Evolutionary conservation across 2,888 invertebrate species (phyloP).

Genomic region (Ypsolopha sequella): DNA sequence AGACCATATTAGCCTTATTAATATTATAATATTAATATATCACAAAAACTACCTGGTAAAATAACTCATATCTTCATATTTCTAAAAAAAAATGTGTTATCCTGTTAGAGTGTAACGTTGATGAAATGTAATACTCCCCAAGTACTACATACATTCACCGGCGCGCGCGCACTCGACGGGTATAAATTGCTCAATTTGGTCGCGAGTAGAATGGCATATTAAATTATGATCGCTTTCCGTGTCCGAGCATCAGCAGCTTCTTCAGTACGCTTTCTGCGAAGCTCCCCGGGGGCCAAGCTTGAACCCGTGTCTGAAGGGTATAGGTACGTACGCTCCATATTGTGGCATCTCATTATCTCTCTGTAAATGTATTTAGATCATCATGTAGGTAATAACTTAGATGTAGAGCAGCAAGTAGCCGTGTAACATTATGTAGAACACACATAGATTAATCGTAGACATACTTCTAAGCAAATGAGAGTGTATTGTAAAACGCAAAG

Average conservation of each 20-base stretch:
- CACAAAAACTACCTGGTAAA: not conserved
- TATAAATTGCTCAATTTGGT: slow-evolving; percentile 65
- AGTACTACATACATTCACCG: not conserved
- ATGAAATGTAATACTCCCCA: not conserved
- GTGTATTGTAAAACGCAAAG: too few species aligned
- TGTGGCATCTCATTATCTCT: too few species aligned
- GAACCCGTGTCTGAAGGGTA: not conserved
- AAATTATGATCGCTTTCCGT: slow-evolving; percentile 48
- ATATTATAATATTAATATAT: not conserved
- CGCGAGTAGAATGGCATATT: slow-evolving; percentile 47
- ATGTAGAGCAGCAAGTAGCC: too few species aligned
- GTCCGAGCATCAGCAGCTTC: slow-evolving; percentile 36
- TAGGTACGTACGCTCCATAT: too few species aligned
- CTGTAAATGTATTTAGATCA: too few species aligned
- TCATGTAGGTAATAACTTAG: too few species aligned
- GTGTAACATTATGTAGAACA: too few species aligned
- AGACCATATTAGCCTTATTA: too few species aligned
- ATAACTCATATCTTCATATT: not conserved
- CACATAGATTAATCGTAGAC: too few species aligned
- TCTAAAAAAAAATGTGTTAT: not conserved
- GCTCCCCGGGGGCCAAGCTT: slow-evolving; percentile 26
- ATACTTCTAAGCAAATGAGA: too few species aligned
- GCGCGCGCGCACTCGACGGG: slow-evolving; percentile 19
- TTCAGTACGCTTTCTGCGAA: slow-evolving; percentile 30
- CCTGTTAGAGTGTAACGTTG: not conserved